Evolutionary conservation across 2,888 invertebrate species (phyloP), one percentile per base, ranked within the genome.

Genomic region (Eudasyphora cyanicolor): DNA sequence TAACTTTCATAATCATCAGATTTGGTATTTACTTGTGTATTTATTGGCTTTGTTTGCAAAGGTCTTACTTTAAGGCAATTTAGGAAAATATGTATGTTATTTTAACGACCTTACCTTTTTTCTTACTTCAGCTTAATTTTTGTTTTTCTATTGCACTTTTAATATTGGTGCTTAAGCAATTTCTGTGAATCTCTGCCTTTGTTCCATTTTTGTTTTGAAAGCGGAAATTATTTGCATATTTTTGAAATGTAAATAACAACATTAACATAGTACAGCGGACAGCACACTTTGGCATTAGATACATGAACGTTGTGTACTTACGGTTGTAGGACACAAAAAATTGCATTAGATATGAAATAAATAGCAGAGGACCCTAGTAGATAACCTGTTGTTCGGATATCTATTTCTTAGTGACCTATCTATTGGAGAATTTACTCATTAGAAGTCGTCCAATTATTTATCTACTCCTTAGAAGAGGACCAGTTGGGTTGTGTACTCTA

Each of bases 201-300:
- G 60, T 60, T 60, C n/a, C 60, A 60, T n/a, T 60, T 49, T 60
- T 60, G 60, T 60, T 57, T n/a, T 8, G 14, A 60, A 60, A 14
- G 29, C 27, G 60, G 60, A 60, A 60, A 60, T 60, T 60, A 60
- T 60, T 60, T 60, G 60, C 60, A 60, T 60, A 60, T 60, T 60
- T 60, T 29, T 29, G 29, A 60, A 60, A 60, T 60, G 60, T 29
- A 60, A 60, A 57, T 57, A 57, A 57, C 57, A 57, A 24, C 57
- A 57, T 57, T 57, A 60, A 27, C 60, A 60, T 8, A 60, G 60
- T 60, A 12, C 27, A 5, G 10, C 27, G 24, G 27, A 24, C 27
- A 1, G 17, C n/a, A n/a, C n/a, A n/a, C n/a, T 29, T 60, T 17
- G 29, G 29, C 32, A 60, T 60, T 60, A 60, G 60, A 60, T 60